Percentiles rank a stretch among this genome's conserved stretches.
Conservation (phyloP, 2,888 invertebrate genomes). For the Lepidochitona cinerea region DNA sequence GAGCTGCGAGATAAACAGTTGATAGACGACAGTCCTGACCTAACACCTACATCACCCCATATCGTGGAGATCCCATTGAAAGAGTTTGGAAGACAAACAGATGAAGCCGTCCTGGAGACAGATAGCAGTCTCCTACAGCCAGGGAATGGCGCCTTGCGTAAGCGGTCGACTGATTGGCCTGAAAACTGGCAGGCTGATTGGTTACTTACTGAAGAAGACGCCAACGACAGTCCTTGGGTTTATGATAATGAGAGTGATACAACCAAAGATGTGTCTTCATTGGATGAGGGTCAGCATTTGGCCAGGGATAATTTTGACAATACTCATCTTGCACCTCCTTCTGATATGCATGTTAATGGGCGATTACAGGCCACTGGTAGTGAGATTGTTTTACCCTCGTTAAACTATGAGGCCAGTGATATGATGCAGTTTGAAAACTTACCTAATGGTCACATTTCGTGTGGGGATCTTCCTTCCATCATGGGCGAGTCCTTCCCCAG, state of each 20-base stretch:
- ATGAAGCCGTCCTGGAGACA: constrained; percentile 18
- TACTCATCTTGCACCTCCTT: neutral
- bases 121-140: constrained; percentile 5
- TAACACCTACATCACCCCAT: constrained; percentile 35
- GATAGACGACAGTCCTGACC: constrained; percentile 45
- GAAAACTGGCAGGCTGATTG: constrained; percentile 27
- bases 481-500: neutral
- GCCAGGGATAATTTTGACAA: neutral
- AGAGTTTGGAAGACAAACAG: constrained; percentile 51
- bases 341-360: neutral
- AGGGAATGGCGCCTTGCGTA: constrained; percentile 10
- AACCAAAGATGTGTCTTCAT: constrained; percentile 6
- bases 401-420: neutral
- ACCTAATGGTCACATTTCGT: constrained; percentile 14
- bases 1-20: constrained; percentile 57
- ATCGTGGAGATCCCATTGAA: constrained; percentile 58
- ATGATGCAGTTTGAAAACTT: constrained; percentile 10
- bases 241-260: neutral
- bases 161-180: constrained; percentile 21
- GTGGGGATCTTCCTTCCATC: constrained; percentile 4
- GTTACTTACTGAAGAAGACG: constrained; percentile 16
- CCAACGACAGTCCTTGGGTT: neutral
- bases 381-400: neutral
- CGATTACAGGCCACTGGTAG: neutral
- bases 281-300: neutral